Conservation (phyloP, 1,140 invertebrate genomes). For the Aethina tumida region DNA sequence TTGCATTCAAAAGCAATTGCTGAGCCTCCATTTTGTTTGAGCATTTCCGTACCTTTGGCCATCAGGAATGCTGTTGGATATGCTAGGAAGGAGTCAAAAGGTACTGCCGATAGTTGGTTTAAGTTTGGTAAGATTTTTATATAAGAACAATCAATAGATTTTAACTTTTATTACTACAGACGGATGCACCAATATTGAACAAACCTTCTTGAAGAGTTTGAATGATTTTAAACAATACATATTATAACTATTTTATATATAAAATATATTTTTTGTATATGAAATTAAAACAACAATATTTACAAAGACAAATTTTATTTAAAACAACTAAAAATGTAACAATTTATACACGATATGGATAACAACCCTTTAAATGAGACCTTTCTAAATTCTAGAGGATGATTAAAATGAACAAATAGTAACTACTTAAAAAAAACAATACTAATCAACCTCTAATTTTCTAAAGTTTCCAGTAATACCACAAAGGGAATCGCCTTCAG, state of each 20-base stretch:
- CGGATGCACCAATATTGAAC: slow-evolving; percentile 25
- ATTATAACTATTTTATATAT: slow-evolving; percentile 17
- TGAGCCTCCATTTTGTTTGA: slow-evolving; percentile 68
- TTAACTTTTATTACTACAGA: slow-evolving; percentile 19
- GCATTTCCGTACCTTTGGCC: slow-evolving; percentile 54
- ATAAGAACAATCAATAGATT: background rate
- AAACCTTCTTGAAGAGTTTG: slow-evolving; percentile 23
- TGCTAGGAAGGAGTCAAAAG: slow-evolving; percentile 48
- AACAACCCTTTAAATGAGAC: too few relatives aligned
- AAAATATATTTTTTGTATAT: too few relatives aligned
- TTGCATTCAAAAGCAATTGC: slow-evolving; percentile 73
- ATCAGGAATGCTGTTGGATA: slow-evolving; percentile 60
- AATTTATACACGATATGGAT: too few relatives aligned
- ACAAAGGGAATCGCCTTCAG: slow-evolving; percentile 51
- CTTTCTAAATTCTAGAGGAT: too few relatives aligned
- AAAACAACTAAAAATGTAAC: too few relatives aligned
- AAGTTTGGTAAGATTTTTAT: slow-evolving; percentile 26
- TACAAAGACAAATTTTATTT: too few relatives aligned
- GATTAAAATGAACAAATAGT: background rate
- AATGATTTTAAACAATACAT: slow-evolving; percentile 25
- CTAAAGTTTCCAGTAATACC: slow-evolving; percentile 66
- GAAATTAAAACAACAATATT: too few relatives aligned
- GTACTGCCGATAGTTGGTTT: slow-evolving; percentile 33
- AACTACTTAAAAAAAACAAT: background rate
- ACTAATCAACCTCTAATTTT: slow-evolving; percentile 68